Percentiles rank a stretch among this genome's conserved stretches.
These are phyloP conservation scores for Gymnobelideus leadbeateri DNA, from an alignment of 2,113 vertebrate species.

Conservation along the genomic window DNA sequence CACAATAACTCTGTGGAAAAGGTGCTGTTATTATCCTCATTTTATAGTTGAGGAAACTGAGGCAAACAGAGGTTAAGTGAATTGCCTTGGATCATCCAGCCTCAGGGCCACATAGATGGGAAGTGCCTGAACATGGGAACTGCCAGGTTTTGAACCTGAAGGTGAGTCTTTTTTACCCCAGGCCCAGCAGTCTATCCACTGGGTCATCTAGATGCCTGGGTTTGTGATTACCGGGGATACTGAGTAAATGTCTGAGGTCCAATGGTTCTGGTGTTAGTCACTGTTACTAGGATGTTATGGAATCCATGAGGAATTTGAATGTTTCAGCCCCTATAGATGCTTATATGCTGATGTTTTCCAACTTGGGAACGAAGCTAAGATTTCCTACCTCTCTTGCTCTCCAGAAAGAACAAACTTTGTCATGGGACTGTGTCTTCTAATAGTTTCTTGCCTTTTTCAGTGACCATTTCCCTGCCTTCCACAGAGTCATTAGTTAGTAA, in stretches of 20 bases:
- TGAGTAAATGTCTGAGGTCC: neutral
- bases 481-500: constrained; percentile 31
- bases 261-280: neutral
- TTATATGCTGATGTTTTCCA: neutral
- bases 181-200: neutral
- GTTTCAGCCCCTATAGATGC: neutral
- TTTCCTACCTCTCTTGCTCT: neutral
- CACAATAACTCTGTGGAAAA: too few relatives aligned
- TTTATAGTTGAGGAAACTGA: too few relatives aligned
- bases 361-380: neutral
- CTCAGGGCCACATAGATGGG: too few relatives aligned
- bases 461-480: neutral
- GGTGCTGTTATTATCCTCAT: too few relatives aligned
- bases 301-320: neutral
- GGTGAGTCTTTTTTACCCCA: neutral
- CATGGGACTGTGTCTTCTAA: neutral
- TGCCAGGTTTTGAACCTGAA: neutral
- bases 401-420: constrained; percentile 2
- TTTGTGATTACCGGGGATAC: neutral
- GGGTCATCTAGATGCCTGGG: neutral
- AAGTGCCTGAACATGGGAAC: too few relatives aligned
- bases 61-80: too few relatives aligned
- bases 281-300: neutral
- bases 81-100: too few relatives aligned
- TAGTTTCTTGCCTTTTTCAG: neutral